Conservation (phyloP, 2,113 vertebrate species). For the Orientallactaga bullata region DNA sequence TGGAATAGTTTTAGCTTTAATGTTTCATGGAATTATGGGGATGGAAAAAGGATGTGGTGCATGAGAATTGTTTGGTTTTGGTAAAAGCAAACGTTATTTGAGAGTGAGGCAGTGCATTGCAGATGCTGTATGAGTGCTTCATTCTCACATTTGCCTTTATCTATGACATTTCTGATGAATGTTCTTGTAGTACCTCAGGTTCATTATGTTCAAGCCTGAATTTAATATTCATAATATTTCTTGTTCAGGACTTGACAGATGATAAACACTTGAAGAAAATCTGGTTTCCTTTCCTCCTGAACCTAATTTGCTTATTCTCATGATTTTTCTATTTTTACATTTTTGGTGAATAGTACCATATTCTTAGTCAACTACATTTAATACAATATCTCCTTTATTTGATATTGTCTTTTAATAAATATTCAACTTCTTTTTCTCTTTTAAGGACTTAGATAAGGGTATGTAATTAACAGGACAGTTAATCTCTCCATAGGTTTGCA, state of each 20-base stretch:
- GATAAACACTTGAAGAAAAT: not conserved
- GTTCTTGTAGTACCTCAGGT: conserved; percentile 5
- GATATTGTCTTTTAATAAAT: not conserved
- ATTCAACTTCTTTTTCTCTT: not conserved
- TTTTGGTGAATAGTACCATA: not conserved
- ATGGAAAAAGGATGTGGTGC: not conserved
- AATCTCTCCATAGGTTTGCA: not conserved
- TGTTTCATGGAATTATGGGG: not conserved
- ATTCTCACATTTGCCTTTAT: conserved; percentile 23
- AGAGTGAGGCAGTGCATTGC: no score
- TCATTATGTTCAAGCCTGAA: conserved; percentile 16
- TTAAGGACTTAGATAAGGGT: not conserved
- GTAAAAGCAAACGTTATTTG: no score
- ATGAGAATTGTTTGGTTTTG: not conserved
- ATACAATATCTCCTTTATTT: not conserved
- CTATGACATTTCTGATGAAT: not conserved
- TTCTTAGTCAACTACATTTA: not conserved
- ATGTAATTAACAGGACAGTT: not conserved
- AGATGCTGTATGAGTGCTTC: not conserved
- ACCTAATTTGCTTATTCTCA: not conserved
- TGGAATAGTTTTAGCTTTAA: conserved; percentile 8
- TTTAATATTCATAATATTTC: conserved; percentile 7
- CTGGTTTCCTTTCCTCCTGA: conserved; percentile 21
- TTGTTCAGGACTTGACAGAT: not conserved
- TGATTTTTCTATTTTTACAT: not conserved